A percentile compares a stretch with the other conserved stretches of the same genome.
phyloP scores from a whole-genome alignment of 2,888 invertebrate genomes.

The Hydropsyche betteni region DNA sequence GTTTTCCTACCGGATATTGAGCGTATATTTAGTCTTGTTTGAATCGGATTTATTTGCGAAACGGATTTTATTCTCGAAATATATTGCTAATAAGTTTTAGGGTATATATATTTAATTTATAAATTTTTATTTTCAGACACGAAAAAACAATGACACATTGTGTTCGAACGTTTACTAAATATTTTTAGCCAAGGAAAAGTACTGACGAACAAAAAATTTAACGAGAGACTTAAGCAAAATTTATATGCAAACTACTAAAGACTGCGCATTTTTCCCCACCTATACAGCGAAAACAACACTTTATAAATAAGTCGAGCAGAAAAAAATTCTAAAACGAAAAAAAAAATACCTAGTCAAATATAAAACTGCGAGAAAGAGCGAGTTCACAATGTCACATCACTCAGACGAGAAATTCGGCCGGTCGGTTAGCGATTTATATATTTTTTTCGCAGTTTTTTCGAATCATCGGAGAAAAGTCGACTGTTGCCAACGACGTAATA shows the following conservation, averaged over 20 bases:
- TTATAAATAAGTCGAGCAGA: constrained; percentile 11
- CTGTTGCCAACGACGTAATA: constrained; percentile 27
- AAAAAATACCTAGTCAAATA: neutral
- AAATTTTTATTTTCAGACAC: too few species aligned
- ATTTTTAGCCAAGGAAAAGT: constrained; percentile 11
- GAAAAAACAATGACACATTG: too few species aligned
- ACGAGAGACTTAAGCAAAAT: neutral
- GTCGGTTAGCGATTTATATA: neutral
- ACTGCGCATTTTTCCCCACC: neutral
- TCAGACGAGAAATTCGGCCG: neutral
- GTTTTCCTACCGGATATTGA: too few species aligned
- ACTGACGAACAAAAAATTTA: neutral
- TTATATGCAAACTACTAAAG: constrained; percentile 6
- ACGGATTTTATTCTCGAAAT: too few species aligned
- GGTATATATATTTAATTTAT: too few species aligned
- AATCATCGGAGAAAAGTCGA: constrained; percentile 6
- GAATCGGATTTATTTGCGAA: too few species aligned
- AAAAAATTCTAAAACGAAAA: neutral
- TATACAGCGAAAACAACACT: constrained; percentile 13
- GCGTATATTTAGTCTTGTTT: too few species aligned
- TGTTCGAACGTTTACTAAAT: neutral
- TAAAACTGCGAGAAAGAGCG: constrained; percentile 1
- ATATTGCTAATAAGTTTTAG: too few species aligned
- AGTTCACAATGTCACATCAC: constrained; percentile 28
- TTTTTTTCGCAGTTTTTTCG: neutral